Conservation (phyloP, 2,113 vertebrate species). For the Dicerorhinus sumatrensis region DNA sequence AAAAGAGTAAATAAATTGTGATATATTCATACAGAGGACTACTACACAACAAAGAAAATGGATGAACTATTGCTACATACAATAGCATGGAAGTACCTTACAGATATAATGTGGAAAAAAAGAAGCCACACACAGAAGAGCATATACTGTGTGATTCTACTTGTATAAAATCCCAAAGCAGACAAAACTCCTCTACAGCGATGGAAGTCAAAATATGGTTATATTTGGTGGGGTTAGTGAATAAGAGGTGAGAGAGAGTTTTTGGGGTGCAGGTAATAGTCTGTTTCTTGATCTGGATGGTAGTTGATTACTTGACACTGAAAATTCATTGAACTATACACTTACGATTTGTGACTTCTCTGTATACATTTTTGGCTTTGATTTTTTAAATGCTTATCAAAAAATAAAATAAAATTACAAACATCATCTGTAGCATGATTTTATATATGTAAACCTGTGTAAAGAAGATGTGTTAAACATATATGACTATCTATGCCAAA, state of each 20-base stretch:
- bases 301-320: neutral
- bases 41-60: neutral
- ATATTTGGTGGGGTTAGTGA: neutral
- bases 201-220: neutral
- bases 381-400: neutral
- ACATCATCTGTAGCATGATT: constrained; percentile 17
- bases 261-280: neutral
- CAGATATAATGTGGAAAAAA: neutral
- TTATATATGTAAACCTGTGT: neutral
- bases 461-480: constrained; percentile 22
- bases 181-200: neutral
- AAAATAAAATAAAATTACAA: constrained; percentile 40
- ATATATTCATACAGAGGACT: neutral
- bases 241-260: neutral
- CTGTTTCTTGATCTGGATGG: neutral
- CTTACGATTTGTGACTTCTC: neutral
- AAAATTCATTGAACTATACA: neutral
- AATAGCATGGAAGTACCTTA: neutral
- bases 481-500: constrained; percentile 19
- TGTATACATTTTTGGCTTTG: neutral
- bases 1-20: neutral
- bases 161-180: neutral
- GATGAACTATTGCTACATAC: neutral
- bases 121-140: neutral
- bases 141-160: neutral